Conservation (phyloP, 1,140 invertebrate species). For the Drosophila lowei region DNA sequence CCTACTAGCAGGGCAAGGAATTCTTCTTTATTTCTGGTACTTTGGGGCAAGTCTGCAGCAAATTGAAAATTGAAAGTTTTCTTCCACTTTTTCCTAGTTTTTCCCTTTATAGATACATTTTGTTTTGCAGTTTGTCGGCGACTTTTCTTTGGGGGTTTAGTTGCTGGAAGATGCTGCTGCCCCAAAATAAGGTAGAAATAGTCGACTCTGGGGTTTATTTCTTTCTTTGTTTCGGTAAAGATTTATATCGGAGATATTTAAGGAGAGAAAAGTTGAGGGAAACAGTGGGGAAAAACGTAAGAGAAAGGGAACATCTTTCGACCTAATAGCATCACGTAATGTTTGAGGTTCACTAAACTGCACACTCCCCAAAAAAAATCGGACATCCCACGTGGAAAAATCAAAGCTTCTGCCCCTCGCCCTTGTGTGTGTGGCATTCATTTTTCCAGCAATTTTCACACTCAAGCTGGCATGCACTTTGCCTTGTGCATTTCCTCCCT, state of each 20-base stretch:
- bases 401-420: slow-evolving; percentile 30
- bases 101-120: slow-evolving; percentile 32
- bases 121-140: slow-evolving; percentile 19
- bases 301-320: neutral
- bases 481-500: slow-evolving; percentile 9
- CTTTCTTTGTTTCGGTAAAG: slow-evolving; percentile 39
- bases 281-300: too few relatives aligned
- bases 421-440: slow-evolving; percentile 22
- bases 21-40: slow-evolving; percentile 15
- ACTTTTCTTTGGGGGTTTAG: neutral
- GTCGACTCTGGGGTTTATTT: slow-evolving; percentile 26
- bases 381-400: slow-evolving; percentile 18
- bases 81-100: slow-evolving; percentile 1
- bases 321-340: slow-evolving; percentile 38
- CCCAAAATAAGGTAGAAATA: slow-evolving; percentile 62
- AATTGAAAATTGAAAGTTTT: slow-evolving; percentile 76
- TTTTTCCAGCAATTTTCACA: slow-evolving; percentile 77
- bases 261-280: slow-evolving; percentile 7
- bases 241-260: slow-evolving; percentile 62
- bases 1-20: neutral
- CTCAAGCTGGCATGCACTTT: slow-evolving; percentile 72
- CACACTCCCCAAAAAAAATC: slow-evolving; percentile 14
- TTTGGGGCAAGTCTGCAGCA: slow-evolving; percentile 53
- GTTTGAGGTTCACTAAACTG: slow-evolving; percentile 15
- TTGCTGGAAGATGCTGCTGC: neutral